Evolutionary conservation across 2,113 vertebrate genomes (phyloP).

Genomic region (Apodemus speciosus): DNA sequence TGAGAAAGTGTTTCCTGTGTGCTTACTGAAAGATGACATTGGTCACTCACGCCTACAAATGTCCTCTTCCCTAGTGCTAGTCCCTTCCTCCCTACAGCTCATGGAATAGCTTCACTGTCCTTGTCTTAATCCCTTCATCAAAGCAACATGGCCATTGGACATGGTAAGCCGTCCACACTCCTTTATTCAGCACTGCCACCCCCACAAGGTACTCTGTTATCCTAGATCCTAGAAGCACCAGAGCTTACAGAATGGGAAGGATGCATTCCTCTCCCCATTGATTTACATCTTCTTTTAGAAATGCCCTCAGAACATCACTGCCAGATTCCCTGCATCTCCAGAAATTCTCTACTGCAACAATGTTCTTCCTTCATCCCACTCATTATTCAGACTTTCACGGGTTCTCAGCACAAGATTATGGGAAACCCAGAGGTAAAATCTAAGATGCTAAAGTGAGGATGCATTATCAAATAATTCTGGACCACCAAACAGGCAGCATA

Average conservation of each 20-base stretch:
- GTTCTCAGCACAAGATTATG: not conserved
- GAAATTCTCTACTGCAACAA: not conserved
- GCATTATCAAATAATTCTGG: not conserved
- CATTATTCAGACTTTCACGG: not conserved
- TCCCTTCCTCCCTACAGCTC: not conserved
- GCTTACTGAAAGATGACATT: not conserved
- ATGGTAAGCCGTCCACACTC: accelerated
- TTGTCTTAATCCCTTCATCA: not conserved
- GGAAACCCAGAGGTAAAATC: not conserved
- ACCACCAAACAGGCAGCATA: too few species aligned
- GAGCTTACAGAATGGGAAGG: not conserved
- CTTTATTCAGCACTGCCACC: accelerated
- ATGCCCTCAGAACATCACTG: too few species aligned
- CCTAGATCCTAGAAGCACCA: not conserved
- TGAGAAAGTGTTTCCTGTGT: not conserved
- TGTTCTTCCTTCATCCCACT: not conserved
- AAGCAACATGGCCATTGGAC: not conserved
- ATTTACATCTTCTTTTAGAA: not conserved
- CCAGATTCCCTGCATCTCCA: not conserved
- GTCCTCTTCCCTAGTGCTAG: not conserved
- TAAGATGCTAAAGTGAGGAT: not conserved
- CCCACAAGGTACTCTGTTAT: not conserved
- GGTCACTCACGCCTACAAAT: not conserved
- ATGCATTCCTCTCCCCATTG: not conserved
- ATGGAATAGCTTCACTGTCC: not conserved